phyloP scores from a whole-genome alignment of 2,113 vertebrate species.

The Gavialis gangeticus region DNA sequence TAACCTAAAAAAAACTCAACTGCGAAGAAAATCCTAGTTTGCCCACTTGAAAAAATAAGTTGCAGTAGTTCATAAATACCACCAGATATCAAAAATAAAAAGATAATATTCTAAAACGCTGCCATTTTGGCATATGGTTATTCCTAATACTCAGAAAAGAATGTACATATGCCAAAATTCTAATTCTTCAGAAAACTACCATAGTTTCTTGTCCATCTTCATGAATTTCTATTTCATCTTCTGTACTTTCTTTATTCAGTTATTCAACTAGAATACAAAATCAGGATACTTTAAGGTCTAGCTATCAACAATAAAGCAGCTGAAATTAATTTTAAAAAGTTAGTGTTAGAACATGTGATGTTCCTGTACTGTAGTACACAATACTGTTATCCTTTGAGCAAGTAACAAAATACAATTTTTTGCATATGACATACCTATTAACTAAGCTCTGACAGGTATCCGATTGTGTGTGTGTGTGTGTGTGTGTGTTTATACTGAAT shows the following conservation, averaged over 20 bases:
- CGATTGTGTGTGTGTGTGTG: not conserved
- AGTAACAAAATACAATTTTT: not conserved
- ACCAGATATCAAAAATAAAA: not conserved
- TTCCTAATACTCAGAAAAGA: not conserved
- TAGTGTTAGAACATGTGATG: not conserved
- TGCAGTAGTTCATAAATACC: not conserved
- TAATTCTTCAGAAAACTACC: not conserved
- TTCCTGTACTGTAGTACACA: not conserved
- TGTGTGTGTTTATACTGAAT: not conserved
- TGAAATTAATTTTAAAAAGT: not conserved
- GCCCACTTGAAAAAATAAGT: not conserved
- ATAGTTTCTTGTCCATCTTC: not conserved
- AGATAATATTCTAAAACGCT: not conserved
- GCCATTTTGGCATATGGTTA: not conserved
- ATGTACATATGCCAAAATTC: not conserved
- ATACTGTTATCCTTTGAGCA: not conserved
- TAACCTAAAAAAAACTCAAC: not conserved
- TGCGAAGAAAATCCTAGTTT: not conserved
- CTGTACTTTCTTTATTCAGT: not conserved
- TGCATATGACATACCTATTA: conserved; percentile 22
- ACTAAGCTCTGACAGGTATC: conserved; percentile 37
- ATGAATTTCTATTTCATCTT: not conserved
- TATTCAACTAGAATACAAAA: not conserved
- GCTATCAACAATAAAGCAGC: not conserved
- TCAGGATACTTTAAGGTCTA: not conserved